Base-by-base conservation (phyloP, 2,113 vertebrate genomes). In the Polypterus bichir region DNA sequence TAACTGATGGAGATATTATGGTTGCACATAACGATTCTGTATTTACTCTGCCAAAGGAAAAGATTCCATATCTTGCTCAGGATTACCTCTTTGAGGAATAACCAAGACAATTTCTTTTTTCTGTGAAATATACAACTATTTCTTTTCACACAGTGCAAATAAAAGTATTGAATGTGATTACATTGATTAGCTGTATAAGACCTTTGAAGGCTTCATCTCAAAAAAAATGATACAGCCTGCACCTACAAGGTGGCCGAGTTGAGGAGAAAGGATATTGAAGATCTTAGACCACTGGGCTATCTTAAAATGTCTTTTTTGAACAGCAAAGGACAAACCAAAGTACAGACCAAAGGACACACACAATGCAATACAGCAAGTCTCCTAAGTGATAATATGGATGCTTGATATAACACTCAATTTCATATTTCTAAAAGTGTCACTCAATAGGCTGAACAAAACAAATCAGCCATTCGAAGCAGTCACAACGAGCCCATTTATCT, bases 21-120 rank as follows among this genome's bases (percentile, higher is more conserved):
- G 59, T 47, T 60, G 59, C 44, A 60, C 47, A 46, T 44, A 49
- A 60, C 8, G 4, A 60, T n/a, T 60, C 59, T 59, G 47, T 59
- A 6, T 59, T 9, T 9, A 59, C 47, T 44, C 44, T 59, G 44
- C 57, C 44, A 27, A 60, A 60, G 11, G 59, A 44, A 49, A 48
- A n/a, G 9, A 46, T 60, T 9, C 47, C 9, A n/a, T 44, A 60
- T 60, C 46, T 60, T 60, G 59, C 47, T 60, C 10, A 48, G 46
- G 8, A 49, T n/a, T 47, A 46, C 59, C 46, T 60, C 48, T 60
- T 49, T 60, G 11, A 46, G n/a, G 10, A 46, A 46, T n/a, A 60
- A 7, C 59, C 46, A 60, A 49, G 59, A 6, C 8, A 6, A 44
- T 9, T 44, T 47, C n/a, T 44, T 49, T n/a, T 49, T 60, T 44